A percentile compares a stretch with the other conserved stretches of the same genome.
Evolutionary conservation across 2,888 invertebrate species (phyloP).

Genomic region (Drosophila basisetae): DNA sequence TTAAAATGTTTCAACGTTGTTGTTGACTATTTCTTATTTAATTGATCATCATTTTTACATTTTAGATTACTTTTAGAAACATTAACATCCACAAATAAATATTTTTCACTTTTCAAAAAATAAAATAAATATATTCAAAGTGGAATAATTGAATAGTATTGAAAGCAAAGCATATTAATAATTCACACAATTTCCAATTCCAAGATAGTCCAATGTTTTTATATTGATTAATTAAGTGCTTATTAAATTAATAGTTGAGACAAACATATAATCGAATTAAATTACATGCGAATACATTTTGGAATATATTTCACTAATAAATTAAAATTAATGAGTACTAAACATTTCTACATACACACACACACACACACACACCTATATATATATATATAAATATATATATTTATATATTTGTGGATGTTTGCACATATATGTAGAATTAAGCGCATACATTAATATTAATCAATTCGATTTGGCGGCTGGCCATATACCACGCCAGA

Average conservation of each 20-base stretch:
- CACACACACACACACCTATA: no score
- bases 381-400: no score
- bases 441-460: constrained; percentile 22
- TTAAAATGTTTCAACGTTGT: background rate
- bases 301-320: background rate
- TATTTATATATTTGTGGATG: background rate
- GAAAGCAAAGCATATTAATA: background rate
- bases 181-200: background rate
- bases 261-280: background rate
- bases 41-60: background rate
- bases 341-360: background rate
- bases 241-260: background rate
- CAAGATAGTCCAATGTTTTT: background rate
- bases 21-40: background rate
- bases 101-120: background rate
- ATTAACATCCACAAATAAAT: background rate
- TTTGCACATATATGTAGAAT: background rate
- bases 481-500: background rate
- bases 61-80: background rate
- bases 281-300: background rate
- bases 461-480: constrained; percentile 17
- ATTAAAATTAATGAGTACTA: background rate
- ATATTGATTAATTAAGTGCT: background rate
- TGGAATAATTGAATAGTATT: background rate
- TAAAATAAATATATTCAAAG: background rate